phyloP scores from a whole-genome alignment of 2,797 vertebrate species.

The Cyprinella venusta region DNA sequence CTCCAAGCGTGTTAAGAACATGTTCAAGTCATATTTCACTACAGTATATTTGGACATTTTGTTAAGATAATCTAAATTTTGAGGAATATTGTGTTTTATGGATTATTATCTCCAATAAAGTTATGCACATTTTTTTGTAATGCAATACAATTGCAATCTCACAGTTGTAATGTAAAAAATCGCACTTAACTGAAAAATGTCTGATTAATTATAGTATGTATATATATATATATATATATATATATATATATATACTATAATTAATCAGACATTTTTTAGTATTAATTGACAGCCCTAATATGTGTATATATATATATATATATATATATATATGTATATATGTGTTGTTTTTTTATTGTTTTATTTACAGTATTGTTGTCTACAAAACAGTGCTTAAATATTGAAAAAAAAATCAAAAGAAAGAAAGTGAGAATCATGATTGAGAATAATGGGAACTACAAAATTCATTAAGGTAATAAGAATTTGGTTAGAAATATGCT shows the following conservation, averaged over 20 bases:
- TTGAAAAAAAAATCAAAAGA: background rate
- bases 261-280: background rate
- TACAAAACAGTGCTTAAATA: background rate
- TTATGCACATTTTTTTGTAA: background rate
- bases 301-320: no score
- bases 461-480: background rate
- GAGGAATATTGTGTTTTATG: background rate
- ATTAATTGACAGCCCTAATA: background rate
- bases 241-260: no score
- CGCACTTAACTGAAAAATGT: no score
- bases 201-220: no score
- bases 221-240: no score
- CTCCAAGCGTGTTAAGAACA: conserved; percentile 1
- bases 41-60: background rate
- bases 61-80: background rate
- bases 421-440: background rate
- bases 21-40: background rate
- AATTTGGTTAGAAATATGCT: background rate
- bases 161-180: background rate
- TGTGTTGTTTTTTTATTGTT: background rate
- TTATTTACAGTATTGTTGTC: no score
- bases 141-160: background rate
- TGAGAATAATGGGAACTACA: background rate
- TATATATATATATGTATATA: no score
- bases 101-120: background rate